phyloP scores from a whole-genome alignment of 2,888 invertebrate genomes.

The Oscheius sp. region DNA sequence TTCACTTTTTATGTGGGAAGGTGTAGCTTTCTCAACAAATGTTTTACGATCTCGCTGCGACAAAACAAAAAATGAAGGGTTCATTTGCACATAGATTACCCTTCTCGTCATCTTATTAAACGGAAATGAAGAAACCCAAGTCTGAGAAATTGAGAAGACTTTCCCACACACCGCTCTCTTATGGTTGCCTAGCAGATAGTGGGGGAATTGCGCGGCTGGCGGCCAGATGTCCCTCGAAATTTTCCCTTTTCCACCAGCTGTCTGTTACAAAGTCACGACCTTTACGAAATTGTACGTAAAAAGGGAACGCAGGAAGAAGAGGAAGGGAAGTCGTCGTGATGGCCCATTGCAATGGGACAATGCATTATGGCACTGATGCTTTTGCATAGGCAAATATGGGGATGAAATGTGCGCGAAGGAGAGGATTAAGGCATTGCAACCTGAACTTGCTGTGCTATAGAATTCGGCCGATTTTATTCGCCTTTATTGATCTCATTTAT shows the following conservation, averaged over 20 bases:
- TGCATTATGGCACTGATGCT: conserved; percentile 17
- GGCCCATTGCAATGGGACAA: conserved; percentile 19
- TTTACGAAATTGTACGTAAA: neutral
- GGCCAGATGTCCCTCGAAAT: conserved; percentile 16
- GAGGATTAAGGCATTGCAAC: neutral
- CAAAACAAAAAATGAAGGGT: too few relatives aligned
- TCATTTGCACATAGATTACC: too few relatives aligned
- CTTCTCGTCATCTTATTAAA: too few relatives aligned
- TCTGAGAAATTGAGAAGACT: too few relatives aligned
- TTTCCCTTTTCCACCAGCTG: neutral
- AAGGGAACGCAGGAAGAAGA: neutral
- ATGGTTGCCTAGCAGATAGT: conserved; percentile 1
- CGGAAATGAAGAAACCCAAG: too few relatives aligned
- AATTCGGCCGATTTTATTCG: too few relatives aligned
- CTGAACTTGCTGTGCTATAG: too few relatives aligned
- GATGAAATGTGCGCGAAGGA: neutral
- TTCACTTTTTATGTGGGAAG: too few relatives aligned
- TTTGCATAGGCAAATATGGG: conserved; percentile 23
- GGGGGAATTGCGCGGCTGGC: conserved; percentile 16
- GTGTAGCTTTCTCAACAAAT: too few relatives aligned
- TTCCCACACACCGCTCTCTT: too few relatives aligned
- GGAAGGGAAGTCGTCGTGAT: neutral
- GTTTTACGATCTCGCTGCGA: too few relatives aligned
- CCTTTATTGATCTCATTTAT: too few relatives aligned
- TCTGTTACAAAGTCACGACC: neutral